Conservation (phyloP, 2,797 vertebrate species). For the Heterohyrax brucei region DNA sequence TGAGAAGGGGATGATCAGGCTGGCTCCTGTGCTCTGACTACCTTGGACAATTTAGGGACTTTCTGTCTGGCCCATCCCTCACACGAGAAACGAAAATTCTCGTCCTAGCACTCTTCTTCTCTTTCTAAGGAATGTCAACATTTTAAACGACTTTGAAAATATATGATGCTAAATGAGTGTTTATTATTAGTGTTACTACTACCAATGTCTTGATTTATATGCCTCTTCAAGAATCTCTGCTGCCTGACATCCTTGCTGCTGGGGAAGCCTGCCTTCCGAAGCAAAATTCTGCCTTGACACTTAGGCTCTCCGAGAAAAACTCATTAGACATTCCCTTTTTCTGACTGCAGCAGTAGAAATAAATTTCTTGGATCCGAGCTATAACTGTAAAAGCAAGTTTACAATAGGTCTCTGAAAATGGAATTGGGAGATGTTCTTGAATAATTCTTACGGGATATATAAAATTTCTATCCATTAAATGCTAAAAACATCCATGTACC, state of each 20-base stretch:
- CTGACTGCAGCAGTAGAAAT: conserved; percentile 71
- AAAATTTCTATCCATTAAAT: conserved; percentile 78
- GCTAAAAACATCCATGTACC: conserved; percentile 62
- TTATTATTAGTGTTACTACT: conserved; percentile 41
- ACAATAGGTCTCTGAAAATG: conserved; percentile 79
- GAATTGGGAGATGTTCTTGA: conserved; percentile 77
- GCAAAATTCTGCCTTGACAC: conserved; percentile 66
- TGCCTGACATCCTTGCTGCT: conserved; percentile 29
- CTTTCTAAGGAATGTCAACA: neutral
- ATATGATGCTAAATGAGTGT: conserved; percentile 32
- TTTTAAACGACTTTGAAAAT: conserved; percentile 46
- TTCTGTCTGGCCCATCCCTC: neutral
- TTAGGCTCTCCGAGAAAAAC: conserved; percentile 53
- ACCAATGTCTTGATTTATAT: conserved; percentile 38
- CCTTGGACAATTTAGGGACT: neutral
- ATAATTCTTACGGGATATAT: conserved; percentile 81
- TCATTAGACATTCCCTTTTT: conserved; percentile 74
- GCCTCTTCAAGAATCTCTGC: conserved; percentile 32
- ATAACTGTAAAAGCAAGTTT: conserved; percentile 73
- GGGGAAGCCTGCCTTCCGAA: conserved; percentile 35
- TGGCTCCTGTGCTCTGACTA: neutral
- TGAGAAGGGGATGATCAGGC: neutral
- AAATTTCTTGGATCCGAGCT: conserved; percentile 78
- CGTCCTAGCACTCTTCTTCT: neutral
- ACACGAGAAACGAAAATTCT: neutral